phyloP scores from a whole-genome alignment of 2,888 invertebrate genomes.

The Laothoe populi region DNA sequence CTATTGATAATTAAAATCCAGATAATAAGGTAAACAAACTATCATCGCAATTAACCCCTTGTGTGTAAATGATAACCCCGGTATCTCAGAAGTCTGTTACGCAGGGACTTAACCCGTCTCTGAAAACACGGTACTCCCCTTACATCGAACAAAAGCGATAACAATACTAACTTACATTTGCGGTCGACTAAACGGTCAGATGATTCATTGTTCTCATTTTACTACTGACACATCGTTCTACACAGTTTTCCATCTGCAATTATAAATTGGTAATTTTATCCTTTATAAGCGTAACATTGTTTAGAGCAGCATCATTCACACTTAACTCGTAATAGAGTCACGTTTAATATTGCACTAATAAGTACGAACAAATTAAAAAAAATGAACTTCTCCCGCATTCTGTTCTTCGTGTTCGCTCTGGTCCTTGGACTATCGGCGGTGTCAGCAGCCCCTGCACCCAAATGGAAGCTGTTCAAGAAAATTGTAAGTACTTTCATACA shows the following conservation, averaged over 20 bases:
- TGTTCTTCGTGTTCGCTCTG: constrained; percentile 57
- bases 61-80: constrained; percentile 8
- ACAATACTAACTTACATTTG: constrained; percentile 14
- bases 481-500: constrained; percentile 62
- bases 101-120: constrained; percentile 11
- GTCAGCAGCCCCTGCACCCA: constrained; percentile 55
- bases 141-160: neutral
- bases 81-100: neutral
- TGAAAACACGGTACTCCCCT: constrained; percentile 15
- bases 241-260: neutral
- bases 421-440: constrained; percentile 52
- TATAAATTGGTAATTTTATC: constrained; percentile 19
- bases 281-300: constrained; percentile 14
- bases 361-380: constrained; percentile 28
- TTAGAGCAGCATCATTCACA: constrained; percentile 4
- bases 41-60: neutral
- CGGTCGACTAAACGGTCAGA: neutral
- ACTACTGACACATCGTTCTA: neutral
- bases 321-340: neutral
- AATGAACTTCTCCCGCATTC: constrained; percentile 58
- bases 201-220: neutral
- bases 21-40: neutral
- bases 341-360: neutral
- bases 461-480: constrained; percentile 64
- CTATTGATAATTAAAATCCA: neutral